These are phyloP conservation scores for Callipepla californica DNA, from an alignment of 2,113 vertebrate genomes.

Conservation along the genomic window DNA sequence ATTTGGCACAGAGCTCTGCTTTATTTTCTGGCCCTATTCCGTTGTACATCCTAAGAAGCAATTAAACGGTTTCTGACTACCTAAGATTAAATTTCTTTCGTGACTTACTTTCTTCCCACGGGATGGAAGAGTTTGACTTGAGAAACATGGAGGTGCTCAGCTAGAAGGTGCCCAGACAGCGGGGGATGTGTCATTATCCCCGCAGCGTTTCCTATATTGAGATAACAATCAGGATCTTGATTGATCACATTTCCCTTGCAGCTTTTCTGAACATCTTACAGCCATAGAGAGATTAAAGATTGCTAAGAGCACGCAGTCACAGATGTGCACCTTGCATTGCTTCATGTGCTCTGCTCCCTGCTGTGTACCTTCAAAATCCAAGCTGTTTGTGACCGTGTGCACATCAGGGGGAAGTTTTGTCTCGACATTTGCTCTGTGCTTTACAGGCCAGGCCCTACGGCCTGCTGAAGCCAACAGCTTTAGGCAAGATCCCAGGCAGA, in stretches of 20 bases:
- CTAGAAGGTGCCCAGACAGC: neutral
- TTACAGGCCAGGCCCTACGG: constrained; percentile 82
- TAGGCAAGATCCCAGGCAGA: constrained; percentile 80
- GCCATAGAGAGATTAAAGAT: neutral
- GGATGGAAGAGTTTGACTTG: neutral
- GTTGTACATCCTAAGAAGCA: neutral
- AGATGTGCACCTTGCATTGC: accelerated
- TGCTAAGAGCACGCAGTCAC: neutral
- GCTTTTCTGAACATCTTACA: neutral
- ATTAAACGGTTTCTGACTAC: neutral
- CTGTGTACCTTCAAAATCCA: neutral
- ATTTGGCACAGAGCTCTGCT: neutral
- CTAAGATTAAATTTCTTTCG: neutral
- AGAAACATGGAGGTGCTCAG: neutral
- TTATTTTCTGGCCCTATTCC: neutral
- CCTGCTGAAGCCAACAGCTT: constrained; percentile 85
- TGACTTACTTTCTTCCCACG: neutral
- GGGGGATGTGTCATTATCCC: neutral
- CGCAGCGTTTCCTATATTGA: neutral
- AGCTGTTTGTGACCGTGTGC: neutral
- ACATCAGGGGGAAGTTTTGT: neutral
- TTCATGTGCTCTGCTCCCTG: neutral
- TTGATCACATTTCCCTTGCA: neutral
- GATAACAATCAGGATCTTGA: neutral
- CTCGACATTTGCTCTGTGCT: constrained; percentile 39